Evolutionary conservation across 2,113 vertebrate genomes (phyloP), one percentile per base, ranked within the genome.

Genomic region (Nycticryphes semicollaris): DNA sequence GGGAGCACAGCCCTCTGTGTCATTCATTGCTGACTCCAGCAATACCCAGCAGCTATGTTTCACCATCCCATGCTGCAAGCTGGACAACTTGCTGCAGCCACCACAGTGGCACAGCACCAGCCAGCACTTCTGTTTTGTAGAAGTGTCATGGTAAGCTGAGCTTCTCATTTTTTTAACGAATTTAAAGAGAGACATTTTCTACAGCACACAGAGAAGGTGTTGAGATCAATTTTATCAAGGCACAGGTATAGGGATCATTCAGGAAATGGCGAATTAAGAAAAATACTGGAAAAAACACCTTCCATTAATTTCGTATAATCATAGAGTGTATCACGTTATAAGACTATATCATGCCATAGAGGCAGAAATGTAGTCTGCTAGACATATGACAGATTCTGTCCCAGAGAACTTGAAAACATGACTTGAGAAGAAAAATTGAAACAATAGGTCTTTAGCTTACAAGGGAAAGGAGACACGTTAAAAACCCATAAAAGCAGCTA

Each of bases 1-100:
- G 33, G 30, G 33, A 66, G 27, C n/a, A 33, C 4, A 45, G 62
- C 24, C 31, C 28, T 14, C 3, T 0, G 1, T 43, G 21, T 4
- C 3, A 4, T 53, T 41, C 39, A 50, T 14, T 28, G 43, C 59
- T 68, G 48, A 39, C 35, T 84, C 39, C 3, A 1, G 53, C 41
- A 30, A 3, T 37, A 33, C 28, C 48, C 43, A 39, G 43, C 33
- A 76, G 22, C 45, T 73, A 25, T 33, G 18, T 51, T 80, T 72
- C 39, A 51, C 57, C 39, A 84, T 86, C 16, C 37, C 18, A 37
- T 15, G 5, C 43, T 68, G 19, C 37, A 63, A 37, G 20, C 24
- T 64, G 53, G 48, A 33, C 0, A 4, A 35, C 54, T 74, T 77
- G 63, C 7, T 47, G 4, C 4, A 4, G 27, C 47, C 76, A 54